These are phyloP conservation scores for Vipera ursinii DNA, from an alignment of 2,797 vertebrate genomes.

Conservation along the genomic window DNA sequence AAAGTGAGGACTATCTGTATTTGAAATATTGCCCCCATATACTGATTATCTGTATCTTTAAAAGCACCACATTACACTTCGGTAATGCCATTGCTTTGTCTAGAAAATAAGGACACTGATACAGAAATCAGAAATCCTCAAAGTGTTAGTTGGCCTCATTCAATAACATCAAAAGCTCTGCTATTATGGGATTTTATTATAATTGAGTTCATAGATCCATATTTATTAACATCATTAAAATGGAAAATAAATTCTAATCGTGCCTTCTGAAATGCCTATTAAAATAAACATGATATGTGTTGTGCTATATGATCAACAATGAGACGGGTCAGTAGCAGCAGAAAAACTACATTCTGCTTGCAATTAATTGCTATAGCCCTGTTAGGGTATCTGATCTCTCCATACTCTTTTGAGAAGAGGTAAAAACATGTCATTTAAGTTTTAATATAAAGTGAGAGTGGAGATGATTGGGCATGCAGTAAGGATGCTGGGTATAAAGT, in stretches of 20 bases:
- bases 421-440: not conserved
- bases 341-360: not conserved
- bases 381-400: not conserved
- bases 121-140: not conserved
- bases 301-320: not conserved
- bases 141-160: slow-evolving; percentile 2
- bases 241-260: slow-evolving; percentile 1
- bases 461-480: not conserved
- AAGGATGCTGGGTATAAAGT: not conserved
- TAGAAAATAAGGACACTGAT: slow-evolving; percentile 8
- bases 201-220: not conserved
- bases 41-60: not conserved
- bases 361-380: not conserved
- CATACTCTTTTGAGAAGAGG: not conserved
- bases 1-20: not conserved
- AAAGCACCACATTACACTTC: not conserved
- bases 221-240: slow-evolving; percentile 20
- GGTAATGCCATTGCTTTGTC: not conserved
- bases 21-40: not conserved
- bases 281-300: not conserved
- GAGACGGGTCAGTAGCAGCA: not conserved
- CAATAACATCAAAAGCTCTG: not conserved
- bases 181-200: not conserved
- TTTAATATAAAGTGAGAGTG: not conserved
- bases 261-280: slow-evolving; percentile 13